A percentile compares a stretch with the other conserved stretches of the same genome.
Evolutionary conservation across 2,113 vertebrate genomes (phyloP).

Genomic region (Phaethornis superciliosus): DNA sequence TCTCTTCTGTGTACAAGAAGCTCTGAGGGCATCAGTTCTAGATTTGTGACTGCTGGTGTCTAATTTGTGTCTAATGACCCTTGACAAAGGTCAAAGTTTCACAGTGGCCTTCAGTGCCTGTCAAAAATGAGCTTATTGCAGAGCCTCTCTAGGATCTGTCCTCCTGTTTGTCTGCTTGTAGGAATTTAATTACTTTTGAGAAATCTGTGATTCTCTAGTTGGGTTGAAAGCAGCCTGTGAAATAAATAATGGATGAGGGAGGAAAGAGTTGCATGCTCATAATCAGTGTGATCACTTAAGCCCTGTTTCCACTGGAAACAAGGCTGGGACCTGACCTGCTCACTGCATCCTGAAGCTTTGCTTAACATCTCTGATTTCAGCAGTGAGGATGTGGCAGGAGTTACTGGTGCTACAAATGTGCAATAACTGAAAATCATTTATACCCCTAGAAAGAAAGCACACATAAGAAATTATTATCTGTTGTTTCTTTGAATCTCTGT

Average conservation of each 20-base stretch:
- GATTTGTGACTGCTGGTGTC: background rate
- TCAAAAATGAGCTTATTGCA: background rate
- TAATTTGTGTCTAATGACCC: background rate
- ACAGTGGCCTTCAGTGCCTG: background rate
- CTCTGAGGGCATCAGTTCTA: background rate
- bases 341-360: background rate
- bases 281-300: background rate
- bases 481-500: background rate
- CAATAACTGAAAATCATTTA: background rate
- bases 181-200: conserved; percentile 6
- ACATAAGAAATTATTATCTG: background rate
- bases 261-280: background rate
- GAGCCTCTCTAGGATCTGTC: background rate
- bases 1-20: background rate
- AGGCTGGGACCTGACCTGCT: background rate
- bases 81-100: background rate
- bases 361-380: background rate
- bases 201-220: conserved; percentile 8
- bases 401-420: background rate
- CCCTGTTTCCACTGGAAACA: conserved; percentile 1
- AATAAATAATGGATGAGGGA: conserved; percentile 41
- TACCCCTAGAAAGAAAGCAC: background rate
- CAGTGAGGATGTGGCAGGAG: background rate
- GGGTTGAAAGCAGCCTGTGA: conserved; percentile 14
- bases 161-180: background rate